Base-by-base conservation (phyloP, 2,888 invertebrate species). In the Polydrusus cervinus region DNA sequence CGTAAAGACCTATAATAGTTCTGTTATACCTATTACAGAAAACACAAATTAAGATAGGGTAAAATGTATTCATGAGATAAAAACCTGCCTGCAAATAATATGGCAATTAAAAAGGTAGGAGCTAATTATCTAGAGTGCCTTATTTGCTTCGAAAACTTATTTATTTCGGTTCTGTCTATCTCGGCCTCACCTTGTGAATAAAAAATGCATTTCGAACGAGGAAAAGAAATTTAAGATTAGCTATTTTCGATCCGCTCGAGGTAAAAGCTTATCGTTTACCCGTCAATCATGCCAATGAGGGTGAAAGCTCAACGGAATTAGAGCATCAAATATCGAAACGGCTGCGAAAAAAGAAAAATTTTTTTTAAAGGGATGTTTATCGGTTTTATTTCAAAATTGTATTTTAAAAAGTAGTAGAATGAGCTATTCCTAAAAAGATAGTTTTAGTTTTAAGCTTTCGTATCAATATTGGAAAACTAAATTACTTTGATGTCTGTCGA, bases 211-310 rank as follows among this genome's bases (percentile, higher is more conserved):
- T 80, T 79, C 47, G 71, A 53, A 53, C 71, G 53, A 65, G 61
- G 64, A n/a, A 75, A 71, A 72, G 74, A 75, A 74, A 75, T 71
- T 71, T 70, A 64, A 74, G 77, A 77, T 77, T 77, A 76, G 69
- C 75, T 43, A 67, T 62, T 77, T 61, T 75, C 73, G 73, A 60
- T 72, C 67, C 73, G 69, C 69, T 53, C 43, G 68, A 53, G 74
- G 78, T 78, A 76, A 77, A 77, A 79, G 79, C 79, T 79, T 79
- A 79, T 80, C 79, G 78, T 77, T 79, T 79, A 71, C 79, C 75
- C 79, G 80, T 80, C 80, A 80, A 79, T 80, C 80, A 79, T 79
- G 78, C 45, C 74, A 65, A 69, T 74, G 67, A 69, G 74, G 74
- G 74, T 64, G 69, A 74, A 74, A 74, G 69, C 74, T 68, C 51